phyloP scores from a whole-genome alignment of 2,888 invertebrate species.

The Protonemura montana region DNA sequence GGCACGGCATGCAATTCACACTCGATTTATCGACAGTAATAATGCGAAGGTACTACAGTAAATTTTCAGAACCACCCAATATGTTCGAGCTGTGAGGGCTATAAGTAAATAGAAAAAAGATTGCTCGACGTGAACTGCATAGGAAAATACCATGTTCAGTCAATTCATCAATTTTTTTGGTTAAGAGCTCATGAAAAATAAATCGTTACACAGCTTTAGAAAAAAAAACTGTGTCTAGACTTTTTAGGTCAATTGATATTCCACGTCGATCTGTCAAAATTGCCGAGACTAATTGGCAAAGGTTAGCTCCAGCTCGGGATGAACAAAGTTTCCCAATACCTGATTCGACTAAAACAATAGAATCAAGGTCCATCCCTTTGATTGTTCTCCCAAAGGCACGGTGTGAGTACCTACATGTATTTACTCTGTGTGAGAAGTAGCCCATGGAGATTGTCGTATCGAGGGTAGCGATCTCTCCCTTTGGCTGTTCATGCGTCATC shows the following conservation, averaged over 20 bases:
- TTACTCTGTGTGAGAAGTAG: background rate
- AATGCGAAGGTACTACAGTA: background rate
- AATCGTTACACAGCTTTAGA: too few species aligned
- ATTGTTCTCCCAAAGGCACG: background rate
- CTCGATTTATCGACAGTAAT: slow-evolving; percentile 7
- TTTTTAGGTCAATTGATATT: background rate
- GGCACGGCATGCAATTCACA: background rate
- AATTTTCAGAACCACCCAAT: slow-evolving; percentile 7
- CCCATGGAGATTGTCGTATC: background rate
- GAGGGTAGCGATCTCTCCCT: background rate
- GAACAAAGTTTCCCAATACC: background rate
- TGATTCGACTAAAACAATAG: background rate
- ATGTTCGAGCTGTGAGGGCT: background rate
- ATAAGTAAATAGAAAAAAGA: slow-evolving; percentile 12
- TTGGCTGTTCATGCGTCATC: background rate
- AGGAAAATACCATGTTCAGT: background rate
- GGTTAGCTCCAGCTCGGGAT: background rate
- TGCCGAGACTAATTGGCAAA: background rate
- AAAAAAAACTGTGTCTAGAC: background rate
- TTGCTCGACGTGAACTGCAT: slow-evolving; percentile 12
- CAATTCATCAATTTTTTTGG: background rate
- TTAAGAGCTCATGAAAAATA: background rate
- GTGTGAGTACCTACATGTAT: background rate
- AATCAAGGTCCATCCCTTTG: background rate
- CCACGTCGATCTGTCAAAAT: background rate